These are phyloP conservation scores for Meda fulgida DNA, from an alignment of 2,797 vertebrate genomes.

Conservation along the genomic window DNA sequence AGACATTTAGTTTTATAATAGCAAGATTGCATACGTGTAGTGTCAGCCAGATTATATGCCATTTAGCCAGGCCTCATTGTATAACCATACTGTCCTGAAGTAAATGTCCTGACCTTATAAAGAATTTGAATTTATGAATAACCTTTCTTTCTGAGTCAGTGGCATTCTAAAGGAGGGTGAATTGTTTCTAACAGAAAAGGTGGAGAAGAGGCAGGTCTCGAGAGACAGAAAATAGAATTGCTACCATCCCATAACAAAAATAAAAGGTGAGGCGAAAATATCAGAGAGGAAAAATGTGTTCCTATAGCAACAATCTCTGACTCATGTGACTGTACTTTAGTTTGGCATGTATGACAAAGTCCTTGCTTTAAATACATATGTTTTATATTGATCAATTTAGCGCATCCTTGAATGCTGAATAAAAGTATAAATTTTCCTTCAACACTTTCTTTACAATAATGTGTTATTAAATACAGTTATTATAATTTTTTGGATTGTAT, in stretches of 20 bases:
- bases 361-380: background rate
- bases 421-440: no score
- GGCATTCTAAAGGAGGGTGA: constrained; percentile 7
- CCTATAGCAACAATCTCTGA: constrained; percentile 24
- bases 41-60: background rate
- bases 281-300: constrained; percentile 11
- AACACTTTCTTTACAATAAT: no score
- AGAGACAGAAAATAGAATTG: background rate
- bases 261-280: constrained; percentile 10
- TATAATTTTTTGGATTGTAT: background rate
- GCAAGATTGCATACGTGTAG: background rate
- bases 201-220: background rate
- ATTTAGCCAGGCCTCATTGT: background rate
- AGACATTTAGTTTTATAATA: background rate
- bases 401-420: background rate
- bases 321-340: background rate
- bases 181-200: constrained; percentile 7
- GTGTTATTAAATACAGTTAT: background rate
- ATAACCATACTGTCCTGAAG: background rate
- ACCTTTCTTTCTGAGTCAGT: background rate
- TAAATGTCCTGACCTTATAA: constrained; percentile 18
- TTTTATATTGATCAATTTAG: background rate
- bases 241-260: constrained; percentile 19
- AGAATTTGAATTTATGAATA: constrained; percentile 10
- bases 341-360: background rate